Base-by-base conservation (phyloP, 2,888 invertebrate genomes). In the Tetranychus piercei region DNA sequence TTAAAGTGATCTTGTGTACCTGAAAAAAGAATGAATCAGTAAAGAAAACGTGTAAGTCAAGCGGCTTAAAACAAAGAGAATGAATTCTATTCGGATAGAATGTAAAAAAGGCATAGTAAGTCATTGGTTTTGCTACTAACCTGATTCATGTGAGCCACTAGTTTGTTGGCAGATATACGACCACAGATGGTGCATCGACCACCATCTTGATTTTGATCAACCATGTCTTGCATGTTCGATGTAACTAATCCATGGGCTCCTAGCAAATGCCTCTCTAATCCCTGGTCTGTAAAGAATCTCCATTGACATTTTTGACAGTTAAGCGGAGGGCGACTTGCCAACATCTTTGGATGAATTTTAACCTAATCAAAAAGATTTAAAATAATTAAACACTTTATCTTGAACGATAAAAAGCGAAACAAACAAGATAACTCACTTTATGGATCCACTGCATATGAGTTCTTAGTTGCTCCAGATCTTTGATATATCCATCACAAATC, bases 361-460 rank as follows among this genome's bases (percentile, higher is more conserved):
- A 93, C 92, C 77, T 77, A n/a, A 55, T 34, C 65, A 45, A 67
- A 23, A 65, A 44, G 34, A 66, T 43, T 11, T 6, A 22, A 23
- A 8, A 74, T 55, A 15, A 64, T 43, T 20, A 66, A 23, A 69
- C 55, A 64, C 55, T 55, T 55, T 15, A 55, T 55, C 15, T 55
- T 15, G 3, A 55, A 55, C 11, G 45, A 44, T 71, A 11, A 44
- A 34, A 43, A 20, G 11, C 6, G 11, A 18, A 18, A 55, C 44
- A 64, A 44, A 23, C 20, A 55, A 18, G 23, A 75, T 75, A 65
- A 22, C 72, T 64, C 66, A 77, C 77, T 87, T 94, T 94, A 83
- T 95, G 95, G 82, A 94, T 94, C 91, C 93, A 94, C 81, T 93
- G 94, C 92, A 95, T 94, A 82, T 95, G 95, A 82, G 94, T 94